These are phyloP conservation scores for Rhynchomys soricoides DNA, from an alignment of 2,113 vertebrate species.

Conservation along the genomic window DNA sequence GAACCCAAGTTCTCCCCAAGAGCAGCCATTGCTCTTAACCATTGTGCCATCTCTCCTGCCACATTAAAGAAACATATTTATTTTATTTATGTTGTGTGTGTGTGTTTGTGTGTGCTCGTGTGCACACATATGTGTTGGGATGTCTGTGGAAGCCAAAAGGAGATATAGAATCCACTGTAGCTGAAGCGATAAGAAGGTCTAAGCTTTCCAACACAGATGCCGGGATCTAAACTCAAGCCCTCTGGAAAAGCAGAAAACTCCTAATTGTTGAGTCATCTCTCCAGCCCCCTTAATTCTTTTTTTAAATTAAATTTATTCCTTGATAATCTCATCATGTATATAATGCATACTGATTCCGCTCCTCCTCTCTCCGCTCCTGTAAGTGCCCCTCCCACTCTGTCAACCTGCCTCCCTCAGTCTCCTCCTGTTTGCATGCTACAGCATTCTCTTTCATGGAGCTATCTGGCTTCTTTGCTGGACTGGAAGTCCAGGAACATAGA, in stretches of 20 bases:
- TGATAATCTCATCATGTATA: neutral
- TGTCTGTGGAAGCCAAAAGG: neutral
- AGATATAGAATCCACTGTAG: too few relatives aligned
- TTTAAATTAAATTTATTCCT: neutral
- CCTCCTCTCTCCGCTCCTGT: neutral
- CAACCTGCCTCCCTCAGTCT: neutral
- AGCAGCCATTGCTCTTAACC: neutral
- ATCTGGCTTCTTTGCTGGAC: neutral
- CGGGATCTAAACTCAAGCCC: neutral
- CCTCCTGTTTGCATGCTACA: neutral
- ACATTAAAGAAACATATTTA: neutral
- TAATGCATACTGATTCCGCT: neutral
- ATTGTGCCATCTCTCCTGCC: neutral
- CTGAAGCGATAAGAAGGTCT: too few relatives aligned
- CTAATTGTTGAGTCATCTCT: neutral
- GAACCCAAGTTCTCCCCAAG: neutral
- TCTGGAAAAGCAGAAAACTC: neutral
- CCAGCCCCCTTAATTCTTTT: neutral
- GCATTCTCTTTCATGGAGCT: neutral
- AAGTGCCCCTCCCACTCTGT: neutral
- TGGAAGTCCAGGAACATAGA: conserved; percentile 5
- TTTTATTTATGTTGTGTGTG: neutral
- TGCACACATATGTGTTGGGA: neutral
- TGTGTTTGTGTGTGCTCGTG: neutral
- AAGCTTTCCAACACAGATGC: neutral